Conservation (phyloP, 2,888 invertebrate genomes). For the Polydesmus complanatus region DNA sequence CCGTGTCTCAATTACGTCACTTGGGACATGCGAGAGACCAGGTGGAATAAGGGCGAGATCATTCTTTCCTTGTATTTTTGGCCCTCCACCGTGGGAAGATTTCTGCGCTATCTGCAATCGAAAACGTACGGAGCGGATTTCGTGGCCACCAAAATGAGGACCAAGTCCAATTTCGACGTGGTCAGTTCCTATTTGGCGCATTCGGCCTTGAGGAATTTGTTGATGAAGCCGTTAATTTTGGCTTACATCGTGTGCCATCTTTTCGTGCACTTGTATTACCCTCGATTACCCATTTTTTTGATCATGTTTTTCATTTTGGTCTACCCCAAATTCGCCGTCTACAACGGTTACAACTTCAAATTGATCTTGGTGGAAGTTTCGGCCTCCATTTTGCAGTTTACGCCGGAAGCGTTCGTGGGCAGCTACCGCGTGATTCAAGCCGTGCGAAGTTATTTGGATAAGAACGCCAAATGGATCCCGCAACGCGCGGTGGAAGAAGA, state of each 20-base stretch:
- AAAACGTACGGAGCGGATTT: conserved; percentile 13
- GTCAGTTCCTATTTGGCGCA: conserved; percentile 19
- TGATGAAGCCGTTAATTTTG: conserved; percentile 18
- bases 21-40: conserved; percentile 19
- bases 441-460: conserved; percentile 11
- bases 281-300: conserved; percentile 14
- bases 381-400: conserved; percentile 18
- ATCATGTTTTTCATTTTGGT: conserved; percentile 18
- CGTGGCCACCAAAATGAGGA: conserved; percentile 10
- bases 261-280: conserved; percentile 17
- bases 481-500: conserved; percentile 19
- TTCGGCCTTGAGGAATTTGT: conserved; percentile 18
- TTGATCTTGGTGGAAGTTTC: conserved; percentile 16
- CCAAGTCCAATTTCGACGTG: conserved; percentile 17
- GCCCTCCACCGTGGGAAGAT: conserved; percentile 15
- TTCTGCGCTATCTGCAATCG: conserved; percentile 15
- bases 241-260: conserved; percentile 15
- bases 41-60: conserved; percentile 20
- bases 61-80: conserved; percentile 19
- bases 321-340: conserved; percentile 19
- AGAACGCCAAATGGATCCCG: conserved; percentile 17
- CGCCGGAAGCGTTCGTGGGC: conserved; percentile 18
- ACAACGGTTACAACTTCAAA: conserved; percentile 17
- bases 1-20: conserved; percentile 20
- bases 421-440: conserved; percentile 15